Conservation (phyloP, 2,113 vertebrate species). For the Cricetomys ansorgei region DNA sequence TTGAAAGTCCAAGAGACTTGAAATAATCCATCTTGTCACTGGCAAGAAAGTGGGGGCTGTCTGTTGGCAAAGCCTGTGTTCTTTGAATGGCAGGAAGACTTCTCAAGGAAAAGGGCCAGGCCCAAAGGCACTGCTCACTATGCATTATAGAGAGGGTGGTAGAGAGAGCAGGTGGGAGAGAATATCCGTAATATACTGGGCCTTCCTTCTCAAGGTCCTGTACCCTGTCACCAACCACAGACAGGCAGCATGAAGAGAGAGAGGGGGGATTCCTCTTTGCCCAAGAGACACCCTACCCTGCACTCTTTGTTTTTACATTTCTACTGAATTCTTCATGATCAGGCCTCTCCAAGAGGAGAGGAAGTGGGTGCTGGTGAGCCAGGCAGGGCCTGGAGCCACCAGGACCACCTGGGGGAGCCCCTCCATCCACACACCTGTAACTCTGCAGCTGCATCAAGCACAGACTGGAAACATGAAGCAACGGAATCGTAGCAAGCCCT, state of each 20-base stretch:
- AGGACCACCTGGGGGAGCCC: not conserved
- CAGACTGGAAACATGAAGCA: constrained; percentile 5
- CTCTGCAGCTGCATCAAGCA: not conserved
- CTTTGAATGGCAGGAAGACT: rapidly evolving
- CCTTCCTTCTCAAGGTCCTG: not conserved
- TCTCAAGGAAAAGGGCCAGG: not conserved
- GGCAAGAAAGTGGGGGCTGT: not conserved
- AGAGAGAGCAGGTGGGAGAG: not conserved
- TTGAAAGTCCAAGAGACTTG: not conserved
- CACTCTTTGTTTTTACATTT: not conserved
- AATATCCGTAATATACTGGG: rapidly evolving
- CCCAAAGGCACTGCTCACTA: not conserved
- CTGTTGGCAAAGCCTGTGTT: too few species aligned
- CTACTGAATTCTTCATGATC: not conserved
- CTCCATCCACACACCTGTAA: not conserved
- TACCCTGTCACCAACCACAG: not conserved
- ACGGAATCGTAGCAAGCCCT: not conserved
- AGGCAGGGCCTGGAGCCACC: not conserved
- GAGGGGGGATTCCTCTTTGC: too few species aligned
- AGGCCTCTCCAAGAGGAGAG: not conserved
- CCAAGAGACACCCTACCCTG: not conserved
- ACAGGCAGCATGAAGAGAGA: rapidly evolving
- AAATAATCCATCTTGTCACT: not conserved
- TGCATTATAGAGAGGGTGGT: not conserved
- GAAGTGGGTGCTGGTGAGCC: not conserved